Percentiles rank a stretch among this genome's conserved stretches.
These are phyloP conservation scores for Xanthorhoe designata DNA, from an alignment of 2,888 invertebrate species.

Conservation along the genomic window DNA sequence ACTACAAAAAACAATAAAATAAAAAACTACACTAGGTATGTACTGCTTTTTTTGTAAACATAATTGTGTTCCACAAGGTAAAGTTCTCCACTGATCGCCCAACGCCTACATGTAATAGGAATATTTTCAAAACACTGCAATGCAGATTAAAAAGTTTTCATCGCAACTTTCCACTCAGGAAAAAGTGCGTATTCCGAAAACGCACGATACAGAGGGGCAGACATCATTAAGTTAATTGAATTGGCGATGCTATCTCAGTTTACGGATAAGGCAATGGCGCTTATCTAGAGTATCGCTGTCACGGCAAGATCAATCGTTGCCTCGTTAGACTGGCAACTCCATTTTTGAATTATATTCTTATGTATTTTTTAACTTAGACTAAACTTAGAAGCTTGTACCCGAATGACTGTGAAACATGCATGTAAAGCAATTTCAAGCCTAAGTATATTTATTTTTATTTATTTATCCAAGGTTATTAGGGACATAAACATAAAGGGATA, in stretches of 20 bases:
- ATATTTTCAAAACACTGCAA: slow-evolving; percentile 14
- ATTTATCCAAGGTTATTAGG: no score
- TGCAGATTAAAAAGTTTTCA: slow-evolving; percentile 11
- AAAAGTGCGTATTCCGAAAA: slow-evolving; percentile 48
- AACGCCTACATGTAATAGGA: not conserved
- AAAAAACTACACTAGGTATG: no score
- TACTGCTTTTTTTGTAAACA: no score
- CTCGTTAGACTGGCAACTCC: slow-evolving; percentile 57
- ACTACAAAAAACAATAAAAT: no score
- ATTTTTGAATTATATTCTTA: slow-evolving; percentile 37
- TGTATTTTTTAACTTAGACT: slow-evolving; percentile 21
- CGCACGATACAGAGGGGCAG: slow-evolving; percentile 54
- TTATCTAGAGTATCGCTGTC: slow-evolving; percentile 72
- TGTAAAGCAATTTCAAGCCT: no score
- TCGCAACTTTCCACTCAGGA: slow-evolving; percentile 20
- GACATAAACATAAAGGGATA: no score
- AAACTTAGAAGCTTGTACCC: no score
- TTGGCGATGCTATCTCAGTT: slow-evolving; percentile 66
- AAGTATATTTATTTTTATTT: no score
- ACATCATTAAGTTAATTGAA: slow-evolving; percentile 78
- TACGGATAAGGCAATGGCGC: slow-evolving; percentile 68
- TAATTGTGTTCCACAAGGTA: no score
- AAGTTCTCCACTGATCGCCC: no score
- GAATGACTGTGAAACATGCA: no score
- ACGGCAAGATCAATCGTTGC: slow-evolving; percentile 69